phyloP scores from a whole-genome alignment of 2,888 invertebrate species.

The Notodonta ziczac region DNA sequence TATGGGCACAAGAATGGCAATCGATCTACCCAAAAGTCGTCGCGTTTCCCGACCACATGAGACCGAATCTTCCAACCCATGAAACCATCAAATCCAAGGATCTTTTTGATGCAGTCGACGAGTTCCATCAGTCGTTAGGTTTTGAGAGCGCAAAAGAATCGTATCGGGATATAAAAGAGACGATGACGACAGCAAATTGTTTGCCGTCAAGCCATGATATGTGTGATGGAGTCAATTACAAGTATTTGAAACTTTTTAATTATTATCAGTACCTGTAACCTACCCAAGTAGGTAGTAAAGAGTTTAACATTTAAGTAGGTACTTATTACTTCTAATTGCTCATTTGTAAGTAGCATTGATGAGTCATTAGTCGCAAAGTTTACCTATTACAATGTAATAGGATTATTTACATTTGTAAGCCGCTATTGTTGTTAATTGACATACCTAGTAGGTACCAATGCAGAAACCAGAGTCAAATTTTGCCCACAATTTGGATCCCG shows the following conservation, averaged over 20 bases:
- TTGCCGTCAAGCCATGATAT: constrained; percentile 89
- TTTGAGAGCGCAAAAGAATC: constrained; percentile 85
- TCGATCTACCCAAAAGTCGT: constrained; percentile 77
- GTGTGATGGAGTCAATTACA: constrained; percentile 86
- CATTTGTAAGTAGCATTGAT: no score
- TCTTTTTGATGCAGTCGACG: constrained; percentile 85
- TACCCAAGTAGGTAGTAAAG: no score
- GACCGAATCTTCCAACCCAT: constrained; percentile 75
- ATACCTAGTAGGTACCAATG: no score
- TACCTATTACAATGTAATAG: no score
- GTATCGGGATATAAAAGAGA: constrained; percentile 86
- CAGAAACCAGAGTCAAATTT: no score
- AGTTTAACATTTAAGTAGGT: no score
- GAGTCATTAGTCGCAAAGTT: no score
- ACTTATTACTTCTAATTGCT: no score
- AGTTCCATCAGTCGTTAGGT: constrained; percentile 86
- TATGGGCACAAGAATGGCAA: constrained; percentile 88
- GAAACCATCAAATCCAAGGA: constrained; percentile 68
- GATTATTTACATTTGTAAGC: no score
- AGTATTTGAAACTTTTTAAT: constrained; percentile 59
- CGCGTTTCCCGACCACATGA: constrained; percentile 77
- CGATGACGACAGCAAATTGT: constrained; percentile 85
- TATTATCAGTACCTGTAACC: no score
- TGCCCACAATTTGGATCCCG: no score
- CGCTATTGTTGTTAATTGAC: no score